Evolutionary conservation across 1,140 invertebrate species (phyloP).

Genomic region (Sinonovacula constricta): DNA sequence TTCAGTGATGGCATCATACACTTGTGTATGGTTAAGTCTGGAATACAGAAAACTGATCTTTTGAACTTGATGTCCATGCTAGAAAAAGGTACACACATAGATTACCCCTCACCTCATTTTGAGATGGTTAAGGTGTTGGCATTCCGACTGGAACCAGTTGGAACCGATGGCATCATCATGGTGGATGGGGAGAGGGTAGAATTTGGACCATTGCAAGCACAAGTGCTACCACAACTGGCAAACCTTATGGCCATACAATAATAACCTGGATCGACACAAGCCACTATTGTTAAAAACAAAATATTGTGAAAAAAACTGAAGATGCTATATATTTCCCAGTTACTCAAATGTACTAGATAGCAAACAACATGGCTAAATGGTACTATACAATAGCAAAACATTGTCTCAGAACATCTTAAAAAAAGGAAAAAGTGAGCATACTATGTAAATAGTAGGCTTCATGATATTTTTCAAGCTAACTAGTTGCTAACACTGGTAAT

Average conservation of each 20-base stretch:
- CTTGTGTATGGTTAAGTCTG: slow-evolving; percentile 88
- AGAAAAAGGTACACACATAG: slow-evolving; percentile 69
- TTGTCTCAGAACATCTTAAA: no score
- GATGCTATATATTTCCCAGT: no score
- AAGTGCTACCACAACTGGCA: slow-evolving; percentile 89
- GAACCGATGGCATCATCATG: slow-evolving; percentile 85
- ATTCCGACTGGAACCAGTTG: slow-evolving; percentile 90
- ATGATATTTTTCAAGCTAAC: no score
- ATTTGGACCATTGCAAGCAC: slow-evolving; percentile 90
- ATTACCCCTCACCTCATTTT: slow-evolving; percentile 75
- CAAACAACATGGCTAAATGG: no score
- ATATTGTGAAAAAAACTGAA: no score
- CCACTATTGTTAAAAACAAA: no score
- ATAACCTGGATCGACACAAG: no score
- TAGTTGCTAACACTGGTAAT: no score
- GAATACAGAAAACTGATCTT: slow-evolving; percentile 84
- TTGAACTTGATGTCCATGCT: slow-evolving; percentile 82
- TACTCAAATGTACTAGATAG: no score
- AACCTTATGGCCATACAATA: slow-evolving; percentile 82
- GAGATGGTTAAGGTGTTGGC: slow-evolving; percentile 91
- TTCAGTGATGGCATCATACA: slow-evolving; percentile 94
- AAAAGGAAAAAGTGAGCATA: no score
- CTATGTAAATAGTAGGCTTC: no score
- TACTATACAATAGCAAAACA: no score
- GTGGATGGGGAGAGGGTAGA: slow-evolving; percentile 93